Base-by-base conservation (phyloP, 1,140 invertebrate species). In the Phymorhynchus buccinoides region DNA sequence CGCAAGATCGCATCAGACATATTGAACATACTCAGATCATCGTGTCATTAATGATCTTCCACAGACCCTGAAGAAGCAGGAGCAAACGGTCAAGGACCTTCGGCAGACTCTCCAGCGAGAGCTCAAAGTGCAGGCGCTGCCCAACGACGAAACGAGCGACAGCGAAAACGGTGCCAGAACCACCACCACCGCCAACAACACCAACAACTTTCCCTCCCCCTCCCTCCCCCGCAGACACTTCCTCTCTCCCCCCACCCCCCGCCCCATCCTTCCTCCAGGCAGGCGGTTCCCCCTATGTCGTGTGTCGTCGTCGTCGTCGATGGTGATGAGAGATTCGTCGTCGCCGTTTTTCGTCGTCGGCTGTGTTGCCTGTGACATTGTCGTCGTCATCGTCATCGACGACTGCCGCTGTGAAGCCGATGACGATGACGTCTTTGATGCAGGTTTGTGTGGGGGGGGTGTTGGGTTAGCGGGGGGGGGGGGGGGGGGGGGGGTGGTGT, bases 41-140 rank as follows among this genome's bases (percentile, higher is more conserved):
- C 44, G n/a, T 48, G 4, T 48, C 14, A 16, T 6, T 62, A 22
- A 22, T 48, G 6, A 82, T 42, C 52, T 9, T 73, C 90, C 95
- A 75, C 92, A 98, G 97, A 96, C 96, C 93, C 96, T 98, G 88
- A 97, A 97, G 94, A 96, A 96, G 62, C 95, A 98, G 86, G 96
- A 98, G 90, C 96, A 98, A 92, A 95, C 96, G 85, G 93, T 98
- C 90, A 95, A 95, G 6, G 97, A 98, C 91, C 96, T 98, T 94
- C 97, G 97, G 91, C 98, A 98, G 92, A 97, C 97, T 0, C 93
- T 98, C 66, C 97, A 98, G 91, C 95, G 96, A 85, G 97, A 98
- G 92, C 92, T 98, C 44, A 96, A 96, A 89, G 94, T 95, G 30
- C 91, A 92, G 79, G 86, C 91, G 22, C 73, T 91, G 18, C 91